phyloP scores from a whole-genome alignment of 2,113 vertebrate species.

The Morone chrysops region DNA sequence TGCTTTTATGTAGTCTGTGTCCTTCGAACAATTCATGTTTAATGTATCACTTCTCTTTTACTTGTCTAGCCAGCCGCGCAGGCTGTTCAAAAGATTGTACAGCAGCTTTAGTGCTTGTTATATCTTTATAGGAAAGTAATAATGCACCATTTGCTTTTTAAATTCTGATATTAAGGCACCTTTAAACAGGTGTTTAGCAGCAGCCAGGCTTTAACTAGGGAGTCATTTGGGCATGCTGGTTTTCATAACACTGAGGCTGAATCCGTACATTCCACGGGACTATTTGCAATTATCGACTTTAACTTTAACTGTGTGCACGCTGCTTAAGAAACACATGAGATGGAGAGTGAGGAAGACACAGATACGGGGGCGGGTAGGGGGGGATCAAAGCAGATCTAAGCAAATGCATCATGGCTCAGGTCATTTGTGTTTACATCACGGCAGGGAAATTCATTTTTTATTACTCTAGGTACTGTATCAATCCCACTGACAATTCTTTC shows the following conservation, averaged over 20 bases:
- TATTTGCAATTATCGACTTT: slow-evolving; percentile 48
- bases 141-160: slow-evolving; percentile 47
- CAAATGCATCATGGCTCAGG: slow-evolving; percentile 65
- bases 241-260: neutral
- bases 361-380: slow-evolving; percentile 8
- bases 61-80: slow-evolving; percentile 64
- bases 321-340: slow-evolving; percentile 34
- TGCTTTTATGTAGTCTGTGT: slow-evolving; percentile 82
- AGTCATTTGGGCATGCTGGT: slow-evolving; percentile 12
- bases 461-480: slow-evolving; percentile 77
- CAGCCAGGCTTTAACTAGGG: slow-evolving; percentile 26
- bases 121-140: slow-evolving; percentile 48
- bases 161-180: slow-evolving; percentile 41
- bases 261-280: neutral
- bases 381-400: slow-evolving; percentile 69
- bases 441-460: slow-evolving; percentile 82
- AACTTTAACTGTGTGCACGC: slow-evolving; percentile 27
- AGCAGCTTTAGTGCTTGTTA: slow-evolving; percentile 65
- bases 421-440: slow-evolving; percentile 78
- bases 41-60: slow-evolving; percentile 78
- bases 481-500: slow-evolving; percentile 78
- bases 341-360: slow-evolving; percentile 28
- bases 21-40: slow-evolving; percentile 84
- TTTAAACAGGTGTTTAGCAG: slow-evolving; percentile 58
- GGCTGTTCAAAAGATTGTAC: slow-evolving; percentile 58